Base-by-base conservation (phyloP, 2,797 vertebrate species). In the Mareca penelope region DNA sequence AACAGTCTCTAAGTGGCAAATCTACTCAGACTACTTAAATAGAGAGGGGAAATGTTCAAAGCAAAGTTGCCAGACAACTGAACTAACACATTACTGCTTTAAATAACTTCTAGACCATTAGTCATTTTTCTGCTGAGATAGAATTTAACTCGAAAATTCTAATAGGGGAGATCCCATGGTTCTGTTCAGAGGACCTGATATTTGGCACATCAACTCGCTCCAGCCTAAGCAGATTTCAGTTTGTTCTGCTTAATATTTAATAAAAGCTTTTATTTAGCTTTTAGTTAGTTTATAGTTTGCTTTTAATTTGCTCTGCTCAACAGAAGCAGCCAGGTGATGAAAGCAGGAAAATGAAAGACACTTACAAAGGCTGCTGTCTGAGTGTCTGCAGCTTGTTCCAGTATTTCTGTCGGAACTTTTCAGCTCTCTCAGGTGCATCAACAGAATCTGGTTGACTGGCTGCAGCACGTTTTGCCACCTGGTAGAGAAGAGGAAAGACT, bases 381-480 rank as follows among this genome's bases (percentile, higher is more conserved):
- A 99, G 98, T 0, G 99, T 99, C 97, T 99, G 98, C 6, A 99
- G 98, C 96, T 99, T 99, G 87, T 99, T 98, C 97, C 98, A 96
- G 96, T 99, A 99, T 72, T 99, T 99, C 96, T 99, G 99, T 2
- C 99, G 98, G 97, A 99, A 99, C 96, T 99, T 99, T 93, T 99
- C 99, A 0, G 99, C 99, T 91, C 99, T 97, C 95, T 98, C 98
- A 0, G 65, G 87, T 0, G 99, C 99, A 31, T 99, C 98, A 0
- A 92, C 77, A 1, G 98, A 98, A 81, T 99, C 99, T 0, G 99
- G 99, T 88, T 99, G 99, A 80, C 99, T 99, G 63, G 98, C 99
- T 28, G 99, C 95, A 0, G 99, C 99, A 22, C 99, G 97, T 79
- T 99, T 99, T 26, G 99, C 99, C 64, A 99, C 99, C 99, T 99